phyloP scores from a whole-genome alignment of 2,113 vertebrate genomes.

The Mirza zaza region DNA sequence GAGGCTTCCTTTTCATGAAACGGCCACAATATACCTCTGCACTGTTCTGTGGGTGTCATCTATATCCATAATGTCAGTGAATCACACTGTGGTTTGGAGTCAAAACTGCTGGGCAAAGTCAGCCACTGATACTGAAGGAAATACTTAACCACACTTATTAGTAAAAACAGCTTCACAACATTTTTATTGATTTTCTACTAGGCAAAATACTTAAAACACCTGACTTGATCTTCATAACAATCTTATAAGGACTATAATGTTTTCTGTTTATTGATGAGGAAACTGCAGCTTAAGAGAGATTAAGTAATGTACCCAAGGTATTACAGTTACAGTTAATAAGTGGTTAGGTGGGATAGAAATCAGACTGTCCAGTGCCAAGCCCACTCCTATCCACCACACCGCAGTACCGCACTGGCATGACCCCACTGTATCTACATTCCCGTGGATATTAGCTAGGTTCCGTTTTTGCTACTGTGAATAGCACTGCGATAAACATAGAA shows the following conservation, averaged over 20 bases:
- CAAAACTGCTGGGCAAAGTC: neutral
- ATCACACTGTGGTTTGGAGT: neutral
- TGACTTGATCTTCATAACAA: neutral
- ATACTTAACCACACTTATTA: neutral
- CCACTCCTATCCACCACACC: fast-evolving
- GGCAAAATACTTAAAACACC: neutral
- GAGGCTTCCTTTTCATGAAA: neutral
- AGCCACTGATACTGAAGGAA: neutral
- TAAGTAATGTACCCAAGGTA: neutral
- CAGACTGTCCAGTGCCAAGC: neutral
- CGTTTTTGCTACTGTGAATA: too few relatives aligned
- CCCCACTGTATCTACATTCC: neutral
- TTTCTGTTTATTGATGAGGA: neutral
- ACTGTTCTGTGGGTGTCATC: neutral
- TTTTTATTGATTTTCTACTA: slow-evolving; percentile 16
- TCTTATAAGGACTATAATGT: neutral
- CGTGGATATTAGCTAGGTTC: too few relatives aligned
- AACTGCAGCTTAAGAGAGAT: neutral
- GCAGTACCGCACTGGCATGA: too few relatives aligned
- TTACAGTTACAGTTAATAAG: neutral
- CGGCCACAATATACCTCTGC: too few relatives aligned
- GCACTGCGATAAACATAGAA: too few relatives aligned
- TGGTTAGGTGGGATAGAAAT: neutral
- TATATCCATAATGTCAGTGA: neutral
- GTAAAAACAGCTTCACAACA: neutral